These are phyloP conservation scores for Amphimedon queenslandica DNA, from an alignment of 37 sponge, comb jelly and placozoan species.

Conservation along the genomic window DNA sequence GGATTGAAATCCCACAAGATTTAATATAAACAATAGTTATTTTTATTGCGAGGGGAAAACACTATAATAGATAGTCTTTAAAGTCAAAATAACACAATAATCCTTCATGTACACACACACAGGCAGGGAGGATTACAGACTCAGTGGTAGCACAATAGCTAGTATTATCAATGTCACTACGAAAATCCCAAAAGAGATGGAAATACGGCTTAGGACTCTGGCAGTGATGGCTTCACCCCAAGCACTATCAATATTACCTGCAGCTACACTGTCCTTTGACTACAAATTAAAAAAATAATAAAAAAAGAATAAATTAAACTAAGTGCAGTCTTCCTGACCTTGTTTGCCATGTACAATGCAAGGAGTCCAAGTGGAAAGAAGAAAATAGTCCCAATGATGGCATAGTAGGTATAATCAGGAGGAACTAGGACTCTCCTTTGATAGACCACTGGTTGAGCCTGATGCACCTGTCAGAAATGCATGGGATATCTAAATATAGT, in stretches of 20 bases:
- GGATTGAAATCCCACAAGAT: too few species aligned
- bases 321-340: slow-evolving; percentile 1
- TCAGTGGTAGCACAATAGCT: not conserved
- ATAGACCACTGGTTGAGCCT: not conserved
- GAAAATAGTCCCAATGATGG: slow-evolving; percentile 20
- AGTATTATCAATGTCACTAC: not conserved
- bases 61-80: not conserved
- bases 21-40: too few species aligned
- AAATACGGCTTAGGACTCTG: slow-evolving; percentile 5
- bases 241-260: slow-evolving; percentile 8
- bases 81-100: not conserved
- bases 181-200: slow-evolving; percentile 4
- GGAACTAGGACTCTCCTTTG: slow-evolving; percentile 2
- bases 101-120: not conserved
- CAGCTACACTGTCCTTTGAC: slow-evolving; percentile 1
- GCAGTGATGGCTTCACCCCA: not conserved
- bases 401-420: slow-evolving; percentile 13
- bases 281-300: not conserved
- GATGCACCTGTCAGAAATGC: not conserved
- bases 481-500: not conserved
- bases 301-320: not conserved
- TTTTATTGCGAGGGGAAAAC: too few species aligned
- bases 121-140: too few species aligned
- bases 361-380: slow-evolving; percentile 30
- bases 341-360: not conserved